Percentiles rank a stretch among this genome's conserved stretches.
These are phyloP conservation scores for Poecilia picta DNA, from an alignment of 2,797 vertebrate genomes.

Conservation along the genomic window DNA sequence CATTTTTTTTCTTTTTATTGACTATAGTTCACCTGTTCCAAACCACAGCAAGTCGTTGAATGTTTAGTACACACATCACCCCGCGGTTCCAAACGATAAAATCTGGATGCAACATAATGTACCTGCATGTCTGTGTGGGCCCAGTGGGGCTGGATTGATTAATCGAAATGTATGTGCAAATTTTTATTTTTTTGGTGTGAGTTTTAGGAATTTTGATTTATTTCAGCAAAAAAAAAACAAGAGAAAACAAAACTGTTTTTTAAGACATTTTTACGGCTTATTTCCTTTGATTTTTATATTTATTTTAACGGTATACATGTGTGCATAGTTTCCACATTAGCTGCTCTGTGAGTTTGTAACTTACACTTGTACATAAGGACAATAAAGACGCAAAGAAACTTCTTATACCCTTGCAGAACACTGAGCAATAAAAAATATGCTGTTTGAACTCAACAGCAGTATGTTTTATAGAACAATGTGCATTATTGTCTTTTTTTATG, in stretches of 20 bases:
- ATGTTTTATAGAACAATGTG: constrained; percentile 71
- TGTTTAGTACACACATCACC: constrained; percentile 28
- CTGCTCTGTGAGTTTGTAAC: constrained; percentile 92
- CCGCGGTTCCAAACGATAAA: constrained; percentile 12
- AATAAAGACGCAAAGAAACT: constrained; percentile 73
- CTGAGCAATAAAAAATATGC: constrained; percentile 95
- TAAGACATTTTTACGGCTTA: constrained; percentile 42
- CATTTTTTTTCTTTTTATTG: not conserved
- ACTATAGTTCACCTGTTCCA: constrained; percentile 47
- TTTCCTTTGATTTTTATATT: constrained; percentile 83
- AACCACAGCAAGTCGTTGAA: constrained; percentile 37
- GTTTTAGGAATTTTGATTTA: constrained; percentile 81
- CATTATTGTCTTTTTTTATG: constrained; percentile 27
- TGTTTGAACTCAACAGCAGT: constrained; percentile 92
- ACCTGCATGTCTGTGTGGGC: constrained; percentile 8
- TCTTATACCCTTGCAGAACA: constrained; percentile 89
- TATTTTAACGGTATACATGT: constrained; percentile 86
- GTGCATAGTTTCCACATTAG: constrained; percentile 81
- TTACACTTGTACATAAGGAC: constrained; percentile 87
- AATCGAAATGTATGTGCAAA: constrained; percentile 50
- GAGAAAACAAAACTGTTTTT: not conserved
- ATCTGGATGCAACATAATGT: not conserved
- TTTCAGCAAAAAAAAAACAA: constrained; percentile 66
- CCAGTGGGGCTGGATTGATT: not conserved
- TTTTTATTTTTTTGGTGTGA: constrained; percentile 55